Evolutionary conservation across 2,797 vertebrate genomes (phyloP).

Genomic region (Coilia nasus): DNA sequence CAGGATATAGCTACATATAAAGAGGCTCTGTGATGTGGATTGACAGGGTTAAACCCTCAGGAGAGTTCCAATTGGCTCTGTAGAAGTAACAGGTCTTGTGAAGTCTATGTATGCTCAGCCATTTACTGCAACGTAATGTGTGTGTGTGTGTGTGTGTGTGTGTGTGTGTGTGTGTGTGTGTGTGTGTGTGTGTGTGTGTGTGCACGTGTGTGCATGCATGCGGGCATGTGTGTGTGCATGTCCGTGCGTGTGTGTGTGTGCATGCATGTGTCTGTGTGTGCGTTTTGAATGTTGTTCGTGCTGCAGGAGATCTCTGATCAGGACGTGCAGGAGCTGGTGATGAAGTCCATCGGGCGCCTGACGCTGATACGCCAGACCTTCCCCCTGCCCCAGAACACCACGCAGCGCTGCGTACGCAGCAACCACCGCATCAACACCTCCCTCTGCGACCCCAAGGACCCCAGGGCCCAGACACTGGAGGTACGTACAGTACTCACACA

Average conservation of each 20-base stretch:
- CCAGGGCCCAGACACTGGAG: slow-evolving; percentile 92
- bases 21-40: not conserved
- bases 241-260: not conserved
- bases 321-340: slow-evolving; percentile 94
- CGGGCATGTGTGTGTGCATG: not conserved
- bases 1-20: not conserved
- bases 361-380: slow-evolving; percentile 96
- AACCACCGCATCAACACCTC: slow-evolving; percentile 96
- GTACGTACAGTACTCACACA: slow-evolving; percentile 65
- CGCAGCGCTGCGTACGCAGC: slow-evolving; percentile 92
- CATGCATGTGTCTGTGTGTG: slow-evolving; percentile 30
- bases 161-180: not conserved
- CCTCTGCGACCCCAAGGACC: slow-evolving; percentile 94
- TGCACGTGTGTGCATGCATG: not conserved
- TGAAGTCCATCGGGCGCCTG: slow-evolving; percentile 95
- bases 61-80: not conserved
- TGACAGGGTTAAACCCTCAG: not conserved
- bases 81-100: not conserved
- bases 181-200: slow-evolving; percentile 34
- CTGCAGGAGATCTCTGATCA: slow-evolving; percentile 91
- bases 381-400: slow-evolving; percentile 91
- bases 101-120: not conserved
- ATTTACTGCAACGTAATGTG: not conserved
- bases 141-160: not conserved
- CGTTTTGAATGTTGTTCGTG: too few relatives aligned